Evolutionary conservation across 2,888 invertebrate genomes (phyloP).

Genomic region (Drosophila flavopinicola): DNA sequence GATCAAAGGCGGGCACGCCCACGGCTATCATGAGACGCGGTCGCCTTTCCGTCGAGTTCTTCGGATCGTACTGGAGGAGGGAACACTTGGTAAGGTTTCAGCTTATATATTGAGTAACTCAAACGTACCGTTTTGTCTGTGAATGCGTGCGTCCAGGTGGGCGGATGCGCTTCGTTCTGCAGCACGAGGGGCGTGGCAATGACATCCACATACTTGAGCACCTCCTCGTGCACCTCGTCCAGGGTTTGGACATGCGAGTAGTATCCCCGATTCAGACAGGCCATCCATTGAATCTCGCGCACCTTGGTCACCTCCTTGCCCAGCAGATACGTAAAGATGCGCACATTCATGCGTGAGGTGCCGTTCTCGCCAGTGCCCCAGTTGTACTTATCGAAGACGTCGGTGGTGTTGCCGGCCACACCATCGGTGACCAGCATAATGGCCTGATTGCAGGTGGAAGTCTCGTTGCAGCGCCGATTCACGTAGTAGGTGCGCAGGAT

Average conservation of each 20-base stretch:
- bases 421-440: constrained; percentile 99
- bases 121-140: constrained; percentile 91
- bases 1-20: constrained; percentile 96
- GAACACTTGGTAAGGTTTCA: background rate
- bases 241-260: constrained; percentile 97
- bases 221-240: constrained; percentile 98
- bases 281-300: constrained; percentile 95
- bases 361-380: constrained; percentile 87
- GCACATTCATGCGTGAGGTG: constrained; percentile 90
- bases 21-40: constrained; percentile 93
- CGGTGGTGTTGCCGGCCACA: constrained; percentile 93
- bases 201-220: constrained; percentile 97
- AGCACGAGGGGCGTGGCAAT: constrained; percentile 93
- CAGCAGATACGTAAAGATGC: constrained; percentile 97
- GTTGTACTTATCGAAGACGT: constrained; percentile 93
- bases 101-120: too few species aligned
- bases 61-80: constrained; percentile 72
- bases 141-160: constrained; percentile 98
- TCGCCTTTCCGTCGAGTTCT: constrained; percentile 51
- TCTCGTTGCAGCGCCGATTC: constrained; percentile 86
- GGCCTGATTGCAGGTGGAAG: constrained; percentile 93
- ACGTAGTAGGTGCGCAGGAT: constrained; percentile 88
- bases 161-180: constrained; percentile 90
- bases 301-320: constrained; percentile 97
- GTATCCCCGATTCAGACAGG: constrained; percentile 97